A percentile compares a stretch with the other conserved stretches of the same genome.
phyloP scores from a whole-genome alignment of 2,113 vertebrate genomes.

The Corythoichthys haematopterus region DNA sequence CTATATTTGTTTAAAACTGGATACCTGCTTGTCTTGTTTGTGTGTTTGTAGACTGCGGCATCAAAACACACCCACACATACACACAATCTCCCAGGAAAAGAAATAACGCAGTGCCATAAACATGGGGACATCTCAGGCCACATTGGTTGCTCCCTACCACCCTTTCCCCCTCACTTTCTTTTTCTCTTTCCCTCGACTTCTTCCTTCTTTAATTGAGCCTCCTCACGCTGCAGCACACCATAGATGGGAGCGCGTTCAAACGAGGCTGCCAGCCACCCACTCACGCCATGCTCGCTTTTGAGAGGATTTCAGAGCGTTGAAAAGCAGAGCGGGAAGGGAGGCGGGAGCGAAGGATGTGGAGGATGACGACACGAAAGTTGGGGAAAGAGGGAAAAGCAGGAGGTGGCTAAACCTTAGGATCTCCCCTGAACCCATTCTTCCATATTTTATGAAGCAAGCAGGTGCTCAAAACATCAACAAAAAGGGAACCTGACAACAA shows the following conservation, averaged over 20 bases:
- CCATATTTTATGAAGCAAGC: background rate
- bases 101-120: slow-evolving; percentile 22
- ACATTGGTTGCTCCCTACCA: slow-evolving; percentile 25
- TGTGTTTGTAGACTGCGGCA: slow-evolving; percentile 35
- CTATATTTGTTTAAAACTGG: background rate
- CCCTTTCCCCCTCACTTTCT: slow-evolving; percentile 2
- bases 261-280: slow-evolving; percentile 64
- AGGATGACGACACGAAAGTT: slow-evolving; percentile 33
- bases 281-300: slow-evolving; percentile 62
- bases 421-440: background rate
- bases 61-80: slow-evolving; percentile 17
- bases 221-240: slow-evolving; percentile 54
- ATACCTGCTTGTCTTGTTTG: background rate
- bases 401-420: slow-evolving; percentile 6
- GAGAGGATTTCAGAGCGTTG: slow-evolving; percentile 54
- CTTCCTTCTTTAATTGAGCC: slow-evolving; percentile 30
- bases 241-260: slow-evolving; percentile 40
- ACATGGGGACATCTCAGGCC: slow-evolving; percentile 27
- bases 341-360: slow-evolving; percentile 27
- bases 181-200: slow-evolving; percentile 3
- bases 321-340: slow-evolving; percentile 42
- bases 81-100: slow-evolving; percentile 11
- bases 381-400: slow-evolving; percentile 17
- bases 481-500: background rate
- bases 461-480: background rate